Evolutionary conservation across 2,888 invertebrate genomes (phyloP), one percentile per base, ranked within the genome.

Genomic region (Ischnura elegans): DNA sequence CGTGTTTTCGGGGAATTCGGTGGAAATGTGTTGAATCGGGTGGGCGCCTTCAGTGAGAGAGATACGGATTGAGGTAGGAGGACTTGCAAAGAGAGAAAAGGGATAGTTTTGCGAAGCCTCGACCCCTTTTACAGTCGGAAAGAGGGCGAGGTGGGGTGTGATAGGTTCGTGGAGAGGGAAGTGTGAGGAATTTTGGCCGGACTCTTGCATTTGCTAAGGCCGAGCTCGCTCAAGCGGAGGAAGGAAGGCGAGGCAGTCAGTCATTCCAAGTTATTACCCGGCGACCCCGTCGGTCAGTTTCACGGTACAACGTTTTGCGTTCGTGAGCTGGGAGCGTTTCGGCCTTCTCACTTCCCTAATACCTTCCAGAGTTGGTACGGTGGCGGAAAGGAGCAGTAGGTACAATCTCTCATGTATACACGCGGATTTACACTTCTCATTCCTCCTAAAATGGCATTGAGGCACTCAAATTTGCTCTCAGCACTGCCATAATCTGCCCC

Each of bases 1-100:
- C 76, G 29, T 61, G 61, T 61, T 61, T 61, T 61, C 61, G 61
- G 61, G 61, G 61, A 61, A 61, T 61, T 61, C 61, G 61, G 61
- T 51, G 61, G 8, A 61, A 61, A 61, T 25, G 76, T 36, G n/a
- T n/a, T n/a, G n/a, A n/a, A n/a, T n/a, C n/a, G n/a, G n/a, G n/a
- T n/a, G n/a, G n/a, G n/a, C n/a, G n/a, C n/a, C n/a, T n/a, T n/a
- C n/a, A n/a, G n/a, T n/a, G n/a, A n/a, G n/a, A n/a, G n/a, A n/a
- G n/a, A n/a, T n/a, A n/a, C n/a, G n/a, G n/a, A n/a, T n/a, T n/a
- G n/a, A 47, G 47, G 47, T 6, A 47, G 47, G 47, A 47, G n/a
- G n/a, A n/a, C n/a, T n/a, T n/a, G 51, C 16, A 51, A 19, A 51
- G 51, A 10, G 19, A 10, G 4, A 19, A 19, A 51, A 8, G 51